Evolutionary conservation across 2,113 vertebrate genomes (phyloP), one percentile per base, ranked within the genome.

Genomic region (Anthoscopus minutus): DNA sequence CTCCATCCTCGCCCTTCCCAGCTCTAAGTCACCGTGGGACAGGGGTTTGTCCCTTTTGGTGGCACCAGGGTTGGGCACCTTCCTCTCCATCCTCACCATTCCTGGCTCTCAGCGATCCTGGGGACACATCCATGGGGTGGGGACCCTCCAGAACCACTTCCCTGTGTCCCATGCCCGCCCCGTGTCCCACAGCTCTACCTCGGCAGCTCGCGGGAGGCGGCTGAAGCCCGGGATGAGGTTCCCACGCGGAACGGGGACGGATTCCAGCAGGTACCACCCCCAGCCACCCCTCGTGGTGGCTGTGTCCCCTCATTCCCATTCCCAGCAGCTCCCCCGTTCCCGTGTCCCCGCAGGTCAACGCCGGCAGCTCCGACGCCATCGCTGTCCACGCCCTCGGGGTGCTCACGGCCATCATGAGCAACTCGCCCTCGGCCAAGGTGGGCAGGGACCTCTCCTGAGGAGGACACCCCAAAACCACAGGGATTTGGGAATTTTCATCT

Each of bases 341-440:
- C 25, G 1, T 24, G n/a, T 69, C 83, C 66, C 81, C 8, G 0
- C 67, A 99, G 99, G 99, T 98, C 9, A 97, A 96, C 30, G 94
- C 98, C 81, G 74, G 97, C 95, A 97, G 98, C 81, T 97, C 98
- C 0, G 99, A 99, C 1, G 97, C 98, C 97, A 99, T 99, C n/a
- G 98, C 99, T 0, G 99, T 99, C 27, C 99, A 99, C 6, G 99
- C 99, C 10, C 87, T 99, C 35, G 82, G 98, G 15, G 99, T 99
- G 72, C 98, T 99, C 81, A 99, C 99, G 1, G 98, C 99, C 89
- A 98, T 99, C 97, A 99, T 99, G 99, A 99, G 98, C 56, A 98
- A 98, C 96, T 99, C 99, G 0, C 98, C 99, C 4, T 99, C 99
- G 0, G 99, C 99, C 93, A 99, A 99, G 98, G 99, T 99, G 97